phyloP scores from a whole-genome alignment of 2,797 vertebrate genomes.

The Lutjanus campechanus region DNA sequence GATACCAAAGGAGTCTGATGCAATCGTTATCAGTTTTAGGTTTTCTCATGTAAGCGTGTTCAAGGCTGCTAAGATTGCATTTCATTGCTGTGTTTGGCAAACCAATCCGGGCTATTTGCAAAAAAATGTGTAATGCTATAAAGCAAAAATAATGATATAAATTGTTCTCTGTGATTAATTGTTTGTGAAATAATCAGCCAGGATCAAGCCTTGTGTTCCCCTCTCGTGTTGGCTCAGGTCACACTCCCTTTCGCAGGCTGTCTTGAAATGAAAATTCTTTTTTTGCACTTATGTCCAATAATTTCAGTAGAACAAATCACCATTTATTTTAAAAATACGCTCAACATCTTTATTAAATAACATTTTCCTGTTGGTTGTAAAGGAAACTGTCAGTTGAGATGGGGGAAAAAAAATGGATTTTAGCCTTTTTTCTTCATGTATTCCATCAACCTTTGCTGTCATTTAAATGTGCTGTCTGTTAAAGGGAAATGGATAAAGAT shows the following conservation, averaged over 20 bases:
- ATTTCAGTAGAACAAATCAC: slow-evolving; percentile 67
- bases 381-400: background rate
- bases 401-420: background rate
- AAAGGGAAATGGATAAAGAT: slow-evolving; percentile 29
- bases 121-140: slow-evolving; percentile 27
- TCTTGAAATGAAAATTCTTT: slow-evolving; percentile 46
- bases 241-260: slow-evolving; percentile 27
- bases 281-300: slow-evolving; percentile 73
- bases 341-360: slow-evolving; percentile 13
- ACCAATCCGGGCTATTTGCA: slow-evolving; percentile 33
- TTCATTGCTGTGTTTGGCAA: slow-evolving; percentile 51
- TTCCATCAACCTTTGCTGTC: slow-evolving; percentile 9
- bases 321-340: slow-evolving; percentile 18
- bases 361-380: slow-evolving; percentile 25
- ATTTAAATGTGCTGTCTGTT: slow-evolving; percentile 34
- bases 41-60: slow-evolving; percentile 52
- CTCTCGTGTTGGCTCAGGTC: slow-evolving; percentile 32
- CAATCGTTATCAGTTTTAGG: slow-evolving; percentile 66
- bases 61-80: slow-evolving; percentile 53
- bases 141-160: slow-evolving; percentile 28
- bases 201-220: slow-evolving; percentile 22
- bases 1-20: slow-evolving; percentile 82
- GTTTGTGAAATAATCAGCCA: slow-evolving; percentile 34
- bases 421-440: slow-evolving; percentile 1
- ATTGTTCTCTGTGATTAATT: slow-evolving; percentile 37